Conservation (phyloP, 2,888 invertebrate genomes). For the Keiferia lycopersicella region DNA sequence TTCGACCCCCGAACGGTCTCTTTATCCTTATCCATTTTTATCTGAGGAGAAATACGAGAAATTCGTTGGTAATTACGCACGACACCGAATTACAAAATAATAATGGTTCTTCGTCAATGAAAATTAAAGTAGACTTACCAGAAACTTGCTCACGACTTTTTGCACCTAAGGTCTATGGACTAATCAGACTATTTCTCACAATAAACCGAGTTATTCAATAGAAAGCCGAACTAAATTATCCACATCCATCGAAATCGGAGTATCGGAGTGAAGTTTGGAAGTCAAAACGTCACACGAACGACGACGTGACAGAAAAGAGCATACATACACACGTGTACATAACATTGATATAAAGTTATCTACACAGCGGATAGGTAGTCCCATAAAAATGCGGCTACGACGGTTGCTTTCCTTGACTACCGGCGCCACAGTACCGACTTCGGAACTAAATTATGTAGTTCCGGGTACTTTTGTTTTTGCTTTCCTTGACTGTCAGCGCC, state of each 20-base stretch:
- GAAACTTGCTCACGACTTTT: neutral
- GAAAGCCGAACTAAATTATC: neutral
- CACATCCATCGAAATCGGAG: neutral
- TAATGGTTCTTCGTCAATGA: neutral
- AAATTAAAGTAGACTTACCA: neutral
- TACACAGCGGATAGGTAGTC: no score
- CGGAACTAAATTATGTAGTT: no score
- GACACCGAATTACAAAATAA: neutral
- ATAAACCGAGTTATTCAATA: neutral
- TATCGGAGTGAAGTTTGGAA: neutral
- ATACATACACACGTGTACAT: no score
- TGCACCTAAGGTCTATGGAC: neutral
- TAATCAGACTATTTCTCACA: neutral
- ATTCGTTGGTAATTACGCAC: neutral
- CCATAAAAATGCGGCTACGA: no score
- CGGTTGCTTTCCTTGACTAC: no score
- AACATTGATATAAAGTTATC: no score
- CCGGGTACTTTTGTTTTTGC: no score
- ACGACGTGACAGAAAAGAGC: neutral
- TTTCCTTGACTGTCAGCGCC: no score
- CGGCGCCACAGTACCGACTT: no score
- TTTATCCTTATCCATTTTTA: slow-evolving; percentile 41
- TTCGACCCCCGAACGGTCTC: slow-evolving; percentile 61
- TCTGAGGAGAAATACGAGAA: neutral
- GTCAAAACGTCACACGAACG: slow-evolving; percentile 4